Conservation (phyloP, 2,113 vertebrate species). For the Cryptomyrus ogoouensis region DNA sequence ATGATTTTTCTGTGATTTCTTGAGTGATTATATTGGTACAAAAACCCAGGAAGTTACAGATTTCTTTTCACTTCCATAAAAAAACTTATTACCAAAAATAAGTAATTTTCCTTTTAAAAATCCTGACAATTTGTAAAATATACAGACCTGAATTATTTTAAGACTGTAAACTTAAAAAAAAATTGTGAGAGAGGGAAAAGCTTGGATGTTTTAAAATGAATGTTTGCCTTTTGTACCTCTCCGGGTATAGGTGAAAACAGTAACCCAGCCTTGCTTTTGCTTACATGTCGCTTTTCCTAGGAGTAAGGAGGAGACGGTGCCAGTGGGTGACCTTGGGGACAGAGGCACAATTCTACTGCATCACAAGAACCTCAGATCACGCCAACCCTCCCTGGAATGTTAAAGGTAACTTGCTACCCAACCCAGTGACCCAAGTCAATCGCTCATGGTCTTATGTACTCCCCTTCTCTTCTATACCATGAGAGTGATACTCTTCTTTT, state of each 20-base stretch:
- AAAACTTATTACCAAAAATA: slow-evolving; percentile 74
- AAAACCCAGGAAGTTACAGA: slow-evolving; percentile 63
- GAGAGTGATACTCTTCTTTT: neutral
- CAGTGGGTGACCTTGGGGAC: neutral
- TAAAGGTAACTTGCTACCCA: neutral
- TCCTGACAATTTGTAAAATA: slow-evolving; percentile 66
- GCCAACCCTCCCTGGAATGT: neutral
- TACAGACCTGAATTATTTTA: slow-evolving; percentile 69
- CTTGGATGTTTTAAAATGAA: slow-evolving; percentile 39
- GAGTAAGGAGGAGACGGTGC: neutral
- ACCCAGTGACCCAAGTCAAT: neutral
- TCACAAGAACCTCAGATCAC: neutral
- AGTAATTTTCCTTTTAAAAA: slow-evolving; percentile 68
- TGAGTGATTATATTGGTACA: slow-evolving; percentile 65
- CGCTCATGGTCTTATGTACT: neutral
- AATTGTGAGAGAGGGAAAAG: slow-evolving; percentile 25
- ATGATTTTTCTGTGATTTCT: slow-evolving; percentile 60
- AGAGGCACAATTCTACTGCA: neutral
- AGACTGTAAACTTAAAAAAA: slow-evolving; percentile 64
- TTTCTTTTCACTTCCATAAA: slow-evolving; percentile 56
- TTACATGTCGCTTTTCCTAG: neutral
- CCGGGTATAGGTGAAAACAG: slow-evolving; percentile 28
- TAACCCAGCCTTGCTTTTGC: slow-evolving; percentile 37
- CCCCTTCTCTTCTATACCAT: neutral
- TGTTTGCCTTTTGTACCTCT: slow-evolving; percentile 32